phyloP scores from a whole-genome alignment of 2,888 invertebrate genomes.

The Scaptodrosophila latifasciaeformis region DNA sequence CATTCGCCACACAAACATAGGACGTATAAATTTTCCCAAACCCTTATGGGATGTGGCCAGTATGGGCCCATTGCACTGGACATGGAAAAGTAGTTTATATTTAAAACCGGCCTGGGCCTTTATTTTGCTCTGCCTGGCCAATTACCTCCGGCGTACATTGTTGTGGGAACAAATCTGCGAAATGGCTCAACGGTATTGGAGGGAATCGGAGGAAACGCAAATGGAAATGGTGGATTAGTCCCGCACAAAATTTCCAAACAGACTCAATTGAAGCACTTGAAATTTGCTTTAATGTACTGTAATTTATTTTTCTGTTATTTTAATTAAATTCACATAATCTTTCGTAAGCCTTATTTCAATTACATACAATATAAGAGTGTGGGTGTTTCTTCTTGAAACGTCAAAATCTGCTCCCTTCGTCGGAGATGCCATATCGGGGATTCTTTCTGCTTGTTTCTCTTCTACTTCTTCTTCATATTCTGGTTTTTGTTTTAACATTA shows the following conservation, averaged over 20 bases:
- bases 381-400: neutral
- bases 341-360: constrained; percentile 54
- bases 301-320: constrained; percentile 42
- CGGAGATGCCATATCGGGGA: neutral
- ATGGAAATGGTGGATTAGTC: constrained; percentile 60
- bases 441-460: neutral
- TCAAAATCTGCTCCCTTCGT: too few relatives aligned
- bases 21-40: constrained; percentile 71
- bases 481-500: neutral
- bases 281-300: constrained; percentile 10
- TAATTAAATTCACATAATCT: constrained; percentile 65
- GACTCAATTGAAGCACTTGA: neutral
- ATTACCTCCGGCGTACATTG: constrained; percentile 85
- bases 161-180: constrained; percentile 89
- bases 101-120: constrained; percentile 90
- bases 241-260: too few relatives aligned
- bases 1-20: constrained; percentile 84
- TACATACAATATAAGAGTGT: constrained; percentile 20
- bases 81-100: constrained; percentile 86
- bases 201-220: constrained; percentile 81
- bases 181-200: constrained; percentile 89
- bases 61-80: constrained; percentile 82
- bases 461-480: too few relatives aligned
- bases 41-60: constrained; percentile 71
- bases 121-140: constrained; percentile 83